A percentile compares a stretch with the other conserved stretches of the same genome.
Conservation (phyloP, 2,797 vertebrate species). For the Brachyalestes nurse region DNA sequence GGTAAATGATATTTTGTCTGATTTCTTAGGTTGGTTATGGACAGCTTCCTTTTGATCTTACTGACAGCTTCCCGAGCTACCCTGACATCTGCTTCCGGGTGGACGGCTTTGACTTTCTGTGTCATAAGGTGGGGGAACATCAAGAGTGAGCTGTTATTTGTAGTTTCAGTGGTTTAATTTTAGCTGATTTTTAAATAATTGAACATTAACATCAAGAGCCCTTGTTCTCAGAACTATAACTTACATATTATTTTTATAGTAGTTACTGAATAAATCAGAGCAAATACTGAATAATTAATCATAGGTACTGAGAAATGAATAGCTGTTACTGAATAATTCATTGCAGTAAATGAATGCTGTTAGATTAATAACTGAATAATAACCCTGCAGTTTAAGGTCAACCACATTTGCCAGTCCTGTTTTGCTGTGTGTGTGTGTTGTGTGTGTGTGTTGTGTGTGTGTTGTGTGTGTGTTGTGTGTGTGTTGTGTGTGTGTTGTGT, state of each 20-base stretch:
- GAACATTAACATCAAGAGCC: neutral
- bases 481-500: conserved; percentile 36
- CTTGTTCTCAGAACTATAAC: too few relatives aligned
- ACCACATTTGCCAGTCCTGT: neutral
- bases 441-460: conserved; percentile 35
- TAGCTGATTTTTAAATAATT: neutral
- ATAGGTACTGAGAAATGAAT: neutral
- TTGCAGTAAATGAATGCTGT: neutral
- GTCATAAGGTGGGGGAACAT: conserved; percentile 86
- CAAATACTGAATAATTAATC: neutral
- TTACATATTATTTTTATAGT: neutral
- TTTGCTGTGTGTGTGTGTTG: conserved; percentile 6
- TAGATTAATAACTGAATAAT: neutral
- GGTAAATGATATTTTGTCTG: neutral
- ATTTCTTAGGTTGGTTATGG: conserved; percentile 86
- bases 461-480: conserved; percentile 36
- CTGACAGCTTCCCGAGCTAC: conserved; percentile 87
- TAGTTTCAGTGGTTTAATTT: neutral
- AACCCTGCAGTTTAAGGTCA: neutral
- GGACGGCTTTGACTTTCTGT: conserved; percentile 86
- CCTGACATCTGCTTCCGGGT: conserved; percentile 93
- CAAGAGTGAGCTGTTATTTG: neutral
- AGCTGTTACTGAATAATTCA: neutral
- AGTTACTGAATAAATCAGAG: neutral
- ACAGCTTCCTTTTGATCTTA: conserved; percentile 91